Base-by-base conservation (phyloP, 1,140 invertebrate species). In the Ceratina calcarata region DNA sequence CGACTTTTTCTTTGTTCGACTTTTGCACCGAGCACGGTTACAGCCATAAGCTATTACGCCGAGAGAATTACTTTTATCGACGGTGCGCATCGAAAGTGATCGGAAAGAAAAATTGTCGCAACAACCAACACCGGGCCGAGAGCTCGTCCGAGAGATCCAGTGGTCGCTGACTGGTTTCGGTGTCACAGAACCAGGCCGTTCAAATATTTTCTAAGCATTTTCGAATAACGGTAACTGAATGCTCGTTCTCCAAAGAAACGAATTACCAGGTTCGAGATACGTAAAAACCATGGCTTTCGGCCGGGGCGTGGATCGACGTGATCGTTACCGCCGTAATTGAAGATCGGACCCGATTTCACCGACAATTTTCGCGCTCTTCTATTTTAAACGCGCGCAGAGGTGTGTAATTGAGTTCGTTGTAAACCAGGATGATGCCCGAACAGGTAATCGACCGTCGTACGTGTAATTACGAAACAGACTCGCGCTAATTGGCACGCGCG, bases 401-500 rank as follows among this genome's bases (percentile, higher is more conserved):
- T 2, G 6, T 22, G 24, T 37, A 37, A 70, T 32, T 32, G n/a
- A 55, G 15, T 49, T 61, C 24, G 16, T 22, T 65, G 57, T 6
- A 57, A 51, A 32, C 12, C 22, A 75, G 57, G 60, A 24, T 61
- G 32, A 75, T 75, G 57, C 61, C n/a, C n/a, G 32, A 60, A 24
- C n/a, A 64, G 68, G 66, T 37, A 72, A 62, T 62, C 18, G 60
- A 16, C 60, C 76, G 49, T 64, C 71, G 71, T 55, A 53, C 49
- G 37, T 78, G 37, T 57, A 69, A 83, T 83, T 83, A 75, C 58
- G 67, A 51, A 49, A 80, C 20, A 37, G 20, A 10, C 27, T 22
- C 64, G 74, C 70, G 55, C 32, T 85, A 58, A 82, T 86, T 82
- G 76, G 76, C 83, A 85, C 84, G 60, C 76, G 71, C 60, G 13